Percentiles rank a stretch among this genome's conserved stretches.
phyloP scores from a whole-genome alignment of 2,797 vertebrate species.

The Poecilia velifera region DNA sequence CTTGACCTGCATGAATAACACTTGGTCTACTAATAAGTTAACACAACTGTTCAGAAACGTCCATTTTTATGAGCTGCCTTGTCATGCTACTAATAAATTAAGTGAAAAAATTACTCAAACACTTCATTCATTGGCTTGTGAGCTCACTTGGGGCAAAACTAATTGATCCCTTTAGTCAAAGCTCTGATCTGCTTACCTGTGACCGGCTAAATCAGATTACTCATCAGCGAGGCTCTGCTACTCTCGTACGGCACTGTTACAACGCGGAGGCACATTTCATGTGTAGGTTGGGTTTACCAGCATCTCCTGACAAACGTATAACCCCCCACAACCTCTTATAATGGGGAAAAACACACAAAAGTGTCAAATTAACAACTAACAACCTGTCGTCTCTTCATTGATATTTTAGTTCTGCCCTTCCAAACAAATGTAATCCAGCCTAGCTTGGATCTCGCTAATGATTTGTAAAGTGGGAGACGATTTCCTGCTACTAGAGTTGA shows the following conservation, averaged over 20 bases:
- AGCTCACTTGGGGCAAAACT: conserved; percentile 8
- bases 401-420: background rate
- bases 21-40: background rate
- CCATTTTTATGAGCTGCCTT: conserved; percentile 16
- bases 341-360: background rate
- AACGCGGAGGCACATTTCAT: background rate
- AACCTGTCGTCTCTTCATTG: background rate
- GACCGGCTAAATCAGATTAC: conserved; percentile 5
- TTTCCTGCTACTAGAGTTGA: background rate
- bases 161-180: conserved; percentile 25
- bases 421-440: background rate
- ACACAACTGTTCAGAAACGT: conserved; percentile 15
- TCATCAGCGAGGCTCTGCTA: background rate
- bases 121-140: background rate
- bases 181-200: background rate
- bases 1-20: conserved; percentile 54
- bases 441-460: background rate
- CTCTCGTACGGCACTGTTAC: conserved; percentile 1
- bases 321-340: background rate
- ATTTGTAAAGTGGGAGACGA: background rate
- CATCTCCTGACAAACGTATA: background rate
- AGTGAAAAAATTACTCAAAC: conserved; percentile 13
- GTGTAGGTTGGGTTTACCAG: background rate
- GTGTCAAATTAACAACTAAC: background rate
- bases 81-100: conserved; percentile 9